Base-by-base conservation (phyloP, 2,888 invertebrate species). In the Stramonita haemastoma region DNA sequence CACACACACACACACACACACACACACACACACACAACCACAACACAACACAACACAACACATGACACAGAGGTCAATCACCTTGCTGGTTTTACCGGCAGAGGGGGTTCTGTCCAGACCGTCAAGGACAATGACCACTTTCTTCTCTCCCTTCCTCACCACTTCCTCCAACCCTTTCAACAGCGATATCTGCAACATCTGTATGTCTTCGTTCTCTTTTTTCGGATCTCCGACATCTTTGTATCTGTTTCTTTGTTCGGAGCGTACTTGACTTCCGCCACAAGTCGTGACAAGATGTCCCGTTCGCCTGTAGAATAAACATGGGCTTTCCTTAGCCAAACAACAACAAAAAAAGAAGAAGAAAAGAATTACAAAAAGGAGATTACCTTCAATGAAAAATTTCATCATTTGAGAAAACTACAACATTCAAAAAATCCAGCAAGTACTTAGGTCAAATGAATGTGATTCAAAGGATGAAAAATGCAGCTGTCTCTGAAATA, bases 261-360 rank as follows among this genome's bases (percentile, higher is more conserved):
- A 15, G 87, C 87, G 77, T 89, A 46, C 57, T 88, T 91, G 89
- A 92, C 90, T 85, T 93, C 93, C 77, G 89, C 88, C 34, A 91
- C 86, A 13, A 93, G 86, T 60, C 92, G 89, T 36, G 90, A 29
- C 86, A 94, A 87, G 85, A 93, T 93, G 73, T 89, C 90, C 34
- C 87, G 90, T 29, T 92, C 88, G 91, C 91, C 94, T 94, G 90
- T 57, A 13, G 19, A 22, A 83, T 36, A 83, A 29, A 66, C 26
- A 26, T 46, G 46, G 46, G 46, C 46, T 46, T 46, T 46, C 46
- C 46, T 46, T 46, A 46, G 2, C 46, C 46, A 46, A 46, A n/a
- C n/a, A n/a, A n/a, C n/a, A n/a, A n/a, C n/a, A n/a, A n/a, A n/a
- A n/a, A n/a, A n/a, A n/a, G n/a, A n/a, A n/a, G n/a, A n/a, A n/a